Evolutionary conservation across 1,140 invertebrate species (phyloP), one percentile per base, ranked within the genome.

Genomic region (Drosophila ironensis): DNA sequence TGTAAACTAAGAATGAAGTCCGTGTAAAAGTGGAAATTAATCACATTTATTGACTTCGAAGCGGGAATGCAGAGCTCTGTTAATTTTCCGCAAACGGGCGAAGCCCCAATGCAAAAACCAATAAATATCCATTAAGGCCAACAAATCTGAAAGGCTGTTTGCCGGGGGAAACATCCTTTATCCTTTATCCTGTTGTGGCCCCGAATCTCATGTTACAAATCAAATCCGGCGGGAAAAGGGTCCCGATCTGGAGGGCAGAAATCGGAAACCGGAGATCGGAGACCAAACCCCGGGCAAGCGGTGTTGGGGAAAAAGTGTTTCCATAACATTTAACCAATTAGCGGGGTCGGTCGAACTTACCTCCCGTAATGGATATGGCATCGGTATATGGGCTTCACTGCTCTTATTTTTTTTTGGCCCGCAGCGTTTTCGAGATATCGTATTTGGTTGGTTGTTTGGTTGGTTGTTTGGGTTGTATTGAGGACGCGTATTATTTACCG

Each of bases 271-370:
- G 9, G 53, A 54, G 48, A 53, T 53, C 54, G 6, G 11, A 42
- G n/a, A 24, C 12, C 20, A 8, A 17, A 12, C 5, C 17, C 11
- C 33, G 19, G 7, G 1, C 5, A 11, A 19, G 33, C 11, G 9
- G 2, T 9, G 9, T 24, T 17, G n/a, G n/a, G n/a, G n/a, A 40
- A 6, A 38, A 20, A 16, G 4, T 8, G 22, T 53, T 57, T 14
- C 22, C 22, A 38, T 38, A 28, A 54, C 22, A 57, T 28, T 22
- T 28, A 40, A 17, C 51, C 42, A 47, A 40, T 54, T 59, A 59
- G 9, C 17, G n/a, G 4, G 0, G n/a, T 8, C n/a, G n/a, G n/a
- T n/a, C 14, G 20, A 38, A 30, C 56, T 57, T 33, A 60, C 56
- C 56, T 33, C 33, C 0, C 8, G 24, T 25, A 54, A 22, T 22